phyloP scores from a whole-genome alignment of 2,113 vertebrate species.

The Pao palembangensis region DNA sequence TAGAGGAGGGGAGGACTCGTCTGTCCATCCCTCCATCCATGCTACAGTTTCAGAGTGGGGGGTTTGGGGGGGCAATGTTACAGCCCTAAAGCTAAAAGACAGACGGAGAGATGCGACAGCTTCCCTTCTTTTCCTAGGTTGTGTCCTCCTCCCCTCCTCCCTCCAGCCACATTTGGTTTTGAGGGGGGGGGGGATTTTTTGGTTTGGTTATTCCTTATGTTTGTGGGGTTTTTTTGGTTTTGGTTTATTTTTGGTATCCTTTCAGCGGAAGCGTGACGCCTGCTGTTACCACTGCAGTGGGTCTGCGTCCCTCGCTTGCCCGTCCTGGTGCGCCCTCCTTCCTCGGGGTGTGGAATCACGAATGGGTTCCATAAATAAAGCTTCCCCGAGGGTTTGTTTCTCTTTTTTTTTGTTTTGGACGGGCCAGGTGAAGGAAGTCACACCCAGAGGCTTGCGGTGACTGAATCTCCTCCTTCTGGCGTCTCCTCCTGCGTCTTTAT shows the following conservation, averaged over 20 bases:
- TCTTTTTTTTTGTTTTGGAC: slow-evolving; percentile 8
- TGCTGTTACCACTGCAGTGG: slow-evolving; percentile 45
- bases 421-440: slow-evolving; percentile 51
- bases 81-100: slow-evolving; percentile 52
- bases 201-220: slow-evolving; percentile 50
- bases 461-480: slow-evolving; percentile 29
- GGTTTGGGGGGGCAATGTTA: slow-evolving; percentile 19
- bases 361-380: slow-evolving; percentile 60
- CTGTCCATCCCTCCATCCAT: slow-evolving; percentile 46
- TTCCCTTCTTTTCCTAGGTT: slow-evolving; percentile 39
- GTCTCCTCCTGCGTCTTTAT: slow-evolving; percentile 35
- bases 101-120: slow-evolving; percentile 14
- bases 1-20: slow-evolving; percentile 54
- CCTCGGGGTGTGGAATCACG: slow-evolving; percentile 45
- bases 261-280: slow-evolving; percentile 60
- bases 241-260: slow-evolving; percentile 73
- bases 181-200: neutral
- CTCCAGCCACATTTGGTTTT: slow-evolving; percentile 79
- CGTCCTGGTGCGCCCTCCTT: slow-evolving; percentile 39
- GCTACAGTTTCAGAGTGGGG: slow-evolving; percentile 62
- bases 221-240: slow-evolving; percentile 58
- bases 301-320: slow-evolving; percentile 35
- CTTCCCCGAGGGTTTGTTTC: slow-evolving; percentile 46
- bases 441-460: slow-evolving; percentile 27
- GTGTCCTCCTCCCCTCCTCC: slow-evolving; percentile 69